Conservation (phyloP, 2,888 invertebrate genomes). For the Enchytraeus crypticus region DNA sequence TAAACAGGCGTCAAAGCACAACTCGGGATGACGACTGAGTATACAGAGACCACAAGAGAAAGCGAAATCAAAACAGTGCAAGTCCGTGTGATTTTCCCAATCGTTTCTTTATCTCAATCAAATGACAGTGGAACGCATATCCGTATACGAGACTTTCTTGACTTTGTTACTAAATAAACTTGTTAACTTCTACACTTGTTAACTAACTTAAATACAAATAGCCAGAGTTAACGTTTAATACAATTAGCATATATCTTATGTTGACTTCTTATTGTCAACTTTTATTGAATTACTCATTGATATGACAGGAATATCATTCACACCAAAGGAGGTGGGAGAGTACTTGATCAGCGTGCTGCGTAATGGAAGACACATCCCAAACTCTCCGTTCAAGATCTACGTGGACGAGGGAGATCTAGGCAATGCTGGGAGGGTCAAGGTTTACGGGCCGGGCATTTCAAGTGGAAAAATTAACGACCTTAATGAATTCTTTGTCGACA, state of each 20-base stretch:
- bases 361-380: constrained; percentile 70
- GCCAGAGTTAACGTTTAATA: not conserved
- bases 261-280: not conserved
- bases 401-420: constrained; percentile 87
- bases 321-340: constrained; percentile 85
- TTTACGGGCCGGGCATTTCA: constrained; percentile 72
- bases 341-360: constrained; percentile 90
- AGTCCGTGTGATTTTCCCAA: too few relatives aligned
- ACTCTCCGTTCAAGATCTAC: constrained; percentile 92
- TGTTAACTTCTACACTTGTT: too few relatives aligned
- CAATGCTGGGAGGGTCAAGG: constrained; percentile 90
- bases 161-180: too few relatives aligned
- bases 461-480: constrained; percentile 86
- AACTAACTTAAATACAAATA: not conserved
- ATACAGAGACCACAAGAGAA: too few relatives aligned
- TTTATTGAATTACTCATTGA: too few relatives aligned
- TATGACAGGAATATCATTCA: constrained; percentile 92
- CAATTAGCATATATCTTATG: not conserved
- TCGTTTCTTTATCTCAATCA: too few relatives aligned
- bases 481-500: constrained; percentile 87
- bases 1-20: too few relatives aligned
- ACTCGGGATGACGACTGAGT: too few relatives aligned
- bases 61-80: too few relatives aligned
- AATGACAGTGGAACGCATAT: too few relatives aligned
- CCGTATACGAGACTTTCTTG: too few relatives aligned